A percentile compares a stretch with the other conserved stretches of the same genome.
Conservation (phyloP, 2,888 invertebrate species). For the Eumerus sabulonum region DNA sequence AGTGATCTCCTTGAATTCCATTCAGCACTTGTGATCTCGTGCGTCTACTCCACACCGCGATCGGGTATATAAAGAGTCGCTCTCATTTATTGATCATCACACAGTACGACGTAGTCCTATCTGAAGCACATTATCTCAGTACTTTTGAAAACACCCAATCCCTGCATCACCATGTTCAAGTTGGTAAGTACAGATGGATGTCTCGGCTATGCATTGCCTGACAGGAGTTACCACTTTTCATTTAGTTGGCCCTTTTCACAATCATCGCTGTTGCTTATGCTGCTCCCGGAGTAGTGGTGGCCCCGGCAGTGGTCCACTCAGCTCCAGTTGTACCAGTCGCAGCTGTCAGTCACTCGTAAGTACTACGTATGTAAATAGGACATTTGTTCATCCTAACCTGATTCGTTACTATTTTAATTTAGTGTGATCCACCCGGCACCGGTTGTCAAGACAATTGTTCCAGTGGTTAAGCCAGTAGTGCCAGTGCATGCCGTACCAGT, state of each 20-base stretch:
- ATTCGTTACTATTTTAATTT: conserved; percentile 4
- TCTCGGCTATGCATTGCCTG: neutral
- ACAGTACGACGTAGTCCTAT: conserved; percentile 60
- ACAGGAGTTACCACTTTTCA: conserved; percentile 9
- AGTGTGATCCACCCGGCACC: conserved; percentile 78
- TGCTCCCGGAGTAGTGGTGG: conserved; percentile 77
- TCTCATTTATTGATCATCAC: conserved; percentile 54
- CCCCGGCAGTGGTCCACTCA: conserved; percentile 75
- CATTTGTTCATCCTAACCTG: neutral
- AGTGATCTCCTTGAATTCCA: conserved; percentile 57
- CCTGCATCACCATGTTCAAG: conserved; percentile 77
- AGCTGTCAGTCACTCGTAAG: conserved; percentile 70
- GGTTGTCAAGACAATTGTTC: conserved; percentile 72
- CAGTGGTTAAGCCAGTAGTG: conserved; percentile 72
- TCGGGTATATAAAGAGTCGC: conserved; percentile 54
- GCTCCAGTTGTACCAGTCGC: conserved; percentile 60
- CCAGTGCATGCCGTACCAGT: conserved; percentile 72
- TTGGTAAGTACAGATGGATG: conserved; percentile 73
- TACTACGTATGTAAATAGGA: conserved; percentile 1
- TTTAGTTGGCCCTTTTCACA: conserved; percentile 75
- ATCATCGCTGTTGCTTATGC: conserved; percentile 74
- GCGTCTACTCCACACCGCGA: neutral
- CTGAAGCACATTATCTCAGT: conserved; percentile 48
- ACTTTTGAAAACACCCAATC: conserved; percentile 38
- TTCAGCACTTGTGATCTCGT: conserved; percentile 3